Conservation (phyloP, 1,140 invertebrate species). For the Drosophila willistoni region DNA sequence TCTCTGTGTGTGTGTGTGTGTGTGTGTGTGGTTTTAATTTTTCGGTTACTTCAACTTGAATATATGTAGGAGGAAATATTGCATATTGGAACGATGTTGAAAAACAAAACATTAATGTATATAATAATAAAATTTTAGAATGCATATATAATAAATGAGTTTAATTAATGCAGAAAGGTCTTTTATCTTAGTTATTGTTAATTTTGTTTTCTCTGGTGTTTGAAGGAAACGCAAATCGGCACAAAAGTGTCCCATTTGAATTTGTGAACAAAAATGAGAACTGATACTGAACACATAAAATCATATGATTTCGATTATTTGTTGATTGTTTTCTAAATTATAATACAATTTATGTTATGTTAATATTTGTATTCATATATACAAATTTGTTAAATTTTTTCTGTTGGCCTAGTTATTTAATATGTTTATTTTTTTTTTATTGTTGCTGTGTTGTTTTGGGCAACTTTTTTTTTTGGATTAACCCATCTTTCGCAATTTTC, state of each 20-base stretch:
- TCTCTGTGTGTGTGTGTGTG: not conserved
- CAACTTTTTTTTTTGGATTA: conserved; percentile 39
- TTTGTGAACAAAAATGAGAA: not conserved
- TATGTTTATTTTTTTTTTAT: conserved; percentile 1
- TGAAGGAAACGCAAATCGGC: not conserved
- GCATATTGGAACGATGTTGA: not conserved
- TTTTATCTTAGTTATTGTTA: too few relatives aligned
- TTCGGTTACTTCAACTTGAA: not conserved
- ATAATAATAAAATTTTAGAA: not conserved
- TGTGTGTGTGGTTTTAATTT: not conserved
- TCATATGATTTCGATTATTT: not conserved
- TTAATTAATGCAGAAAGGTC: conserved; percentile 2
- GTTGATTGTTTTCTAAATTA: conserved; percentile 2
- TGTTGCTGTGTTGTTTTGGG: conserved; percentile 34
- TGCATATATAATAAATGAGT: conserved; percentile 2
- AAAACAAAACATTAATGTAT: not conserved
- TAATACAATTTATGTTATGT: conserved; percentile 4
- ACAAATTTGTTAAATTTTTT: conserved; percentile 6
- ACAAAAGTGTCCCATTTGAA: conserved; percentile 4
- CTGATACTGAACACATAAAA: conserved; percentile 9
- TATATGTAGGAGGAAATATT: not conserved
- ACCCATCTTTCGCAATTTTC: conserved; percentile 6
- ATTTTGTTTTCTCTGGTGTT: not conserved
- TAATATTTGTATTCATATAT: conserved; percentile 5
- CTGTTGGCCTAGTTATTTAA: conserved; percentile 4